These are phyloP conservation scores for Henricia sp. DNA, from an alignment of 53 echinoderm and acorn worm species.

Conservation along the genomic window DNA sequence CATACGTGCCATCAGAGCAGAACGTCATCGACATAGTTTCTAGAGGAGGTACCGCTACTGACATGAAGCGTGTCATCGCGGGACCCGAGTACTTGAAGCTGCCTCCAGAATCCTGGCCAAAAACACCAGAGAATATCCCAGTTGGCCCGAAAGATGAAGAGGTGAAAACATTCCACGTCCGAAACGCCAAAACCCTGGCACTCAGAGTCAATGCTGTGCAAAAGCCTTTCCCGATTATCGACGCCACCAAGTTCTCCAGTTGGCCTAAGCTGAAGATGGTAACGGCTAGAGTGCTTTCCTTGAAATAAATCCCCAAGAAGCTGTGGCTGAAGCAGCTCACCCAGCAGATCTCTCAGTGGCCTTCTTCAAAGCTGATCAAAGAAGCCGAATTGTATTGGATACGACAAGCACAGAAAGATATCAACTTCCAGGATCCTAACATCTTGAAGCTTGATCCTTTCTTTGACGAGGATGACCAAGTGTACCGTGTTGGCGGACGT, in stretches of 20 bases:
- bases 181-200: conserved; percentile 69
- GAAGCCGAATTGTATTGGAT: too few species aligned
- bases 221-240: conserved; percentile 65
- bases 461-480: conserved; percentile 53
- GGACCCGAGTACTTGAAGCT: conserved; percentile 54
- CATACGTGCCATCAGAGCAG: conserved; percentile 56
- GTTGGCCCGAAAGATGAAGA: conserved; percentile 50
- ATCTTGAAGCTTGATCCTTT: conserved; percentile 62
- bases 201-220: conserved; percentile 57
- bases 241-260: too few species aligned
- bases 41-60: conserved; percentile 70
- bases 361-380: too few species aligned
- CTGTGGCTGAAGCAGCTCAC: too few species aligned
- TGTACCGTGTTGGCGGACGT: conserved; percentile 78
- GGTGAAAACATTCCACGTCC: conserved; percentile 60
- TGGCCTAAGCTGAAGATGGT: too few species aligned
- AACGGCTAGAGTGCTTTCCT: too few species aligned
- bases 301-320: too few species aligned
- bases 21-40: conserved; percentile 72
- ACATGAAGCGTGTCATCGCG: conserved; percentile 67
- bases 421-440: conserved; percentile 72
- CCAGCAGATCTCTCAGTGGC: too few species aligned
- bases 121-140: conserved; percentile 60
- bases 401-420: conserved; percentile 74
- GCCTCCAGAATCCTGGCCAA: conserved; percentile 28